Conservation (phyloP, 53 echinoderm and acorn worm species). For the Zoroaster sp. region DNA sequence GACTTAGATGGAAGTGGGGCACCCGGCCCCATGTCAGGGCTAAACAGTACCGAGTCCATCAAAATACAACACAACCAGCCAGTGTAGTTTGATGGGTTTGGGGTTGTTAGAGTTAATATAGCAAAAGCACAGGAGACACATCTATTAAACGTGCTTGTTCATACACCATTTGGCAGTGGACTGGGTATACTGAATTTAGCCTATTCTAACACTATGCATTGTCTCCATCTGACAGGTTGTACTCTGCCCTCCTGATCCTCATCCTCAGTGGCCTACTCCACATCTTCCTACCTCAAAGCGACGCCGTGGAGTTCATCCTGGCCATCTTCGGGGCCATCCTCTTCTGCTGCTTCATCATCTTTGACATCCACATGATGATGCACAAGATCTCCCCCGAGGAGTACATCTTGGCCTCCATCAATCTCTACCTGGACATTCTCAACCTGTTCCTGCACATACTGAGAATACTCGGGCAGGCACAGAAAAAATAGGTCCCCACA, state of each 20-base stretch:
- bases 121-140: too few species aligned
- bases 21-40: too few species aligned
- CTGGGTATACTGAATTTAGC: too few species aligned
- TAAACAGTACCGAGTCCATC: too few species aligned
- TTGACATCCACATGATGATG: conserved; percentile 92
- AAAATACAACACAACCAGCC: too few species aligned
- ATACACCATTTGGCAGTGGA: too few species aligned
- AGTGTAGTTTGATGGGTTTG: too few species aligned
- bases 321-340: conserved; percentile 86
- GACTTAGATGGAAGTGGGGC: too few species aligned
- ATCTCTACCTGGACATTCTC: conserved; percentile 90
- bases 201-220: too few species aligned
- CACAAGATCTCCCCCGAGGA: conserved; percentile 97
- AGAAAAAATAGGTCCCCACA: conserved; percentile 85
- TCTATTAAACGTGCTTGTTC: too few species aligned
- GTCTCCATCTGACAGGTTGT: conserved; percentile 67
- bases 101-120: too few species aligned
- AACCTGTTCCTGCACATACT: conserved; percentile 95
- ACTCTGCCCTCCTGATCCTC: conserved; percentile 76
- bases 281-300: conserved; percentile 82
- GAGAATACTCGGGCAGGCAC: conserved; percentile 80
- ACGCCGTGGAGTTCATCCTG: conserved; percentile 80
- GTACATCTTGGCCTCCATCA: conserved; percentile 94
- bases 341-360: conserved; percentile 94
- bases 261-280: conserved; percentile 83